phyloP scores from a whole-genome alignment of 2,113 vertebrate species.

The Eidolon helvum region DNA sequence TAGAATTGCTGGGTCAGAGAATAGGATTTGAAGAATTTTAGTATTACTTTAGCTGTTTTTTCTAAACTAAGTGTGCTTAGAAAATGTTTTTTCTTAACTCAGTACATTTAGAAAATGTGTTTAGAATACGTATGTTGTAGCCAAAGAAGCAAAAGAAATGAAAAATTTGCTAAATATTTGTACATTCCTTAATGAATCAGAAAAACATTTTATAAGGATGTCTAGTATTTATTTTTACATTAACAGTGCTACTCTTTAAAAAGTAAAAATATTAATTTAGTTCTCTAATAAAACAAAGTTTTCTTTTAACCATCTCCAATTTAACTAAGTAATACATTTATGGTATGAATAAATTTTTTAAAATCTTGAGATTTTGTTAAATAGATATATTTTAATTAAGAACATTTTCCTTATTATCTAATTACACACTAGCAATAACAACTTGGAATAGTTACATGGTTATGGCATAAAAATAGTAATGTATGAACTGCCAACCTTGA shows the following conservation, averaged over 20 bases:
- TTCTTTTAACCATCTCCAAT: background rate
- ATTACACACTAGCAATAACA: background rate
- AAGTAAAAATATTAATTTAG: background rate
- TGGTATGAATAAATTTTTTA: background rate
- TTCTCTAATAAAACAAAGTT: background rate
- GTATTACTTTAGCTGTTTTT: background rate
- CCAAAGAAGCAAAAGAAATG: background rate
- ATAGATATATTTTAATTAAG: background rate
- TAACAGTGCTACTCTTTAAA: background rate
- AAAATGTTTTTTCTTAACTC: too few species aligned
- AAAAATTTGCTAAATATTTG: background rate
- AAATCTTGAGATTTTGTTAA: background rate
- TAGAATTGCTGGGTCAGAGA: too few species aligned
- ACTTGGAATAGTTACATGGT: background rate
- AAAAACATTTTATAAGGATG: background rate
- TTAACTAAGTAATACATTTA: background rate
- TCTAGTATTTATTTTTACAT: background rate
- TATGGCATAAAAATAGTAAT: slow-evolving; percentile 37
- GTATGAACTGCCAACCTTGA: slow-evolving; percentile 76
- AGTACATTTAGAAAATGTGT: too few species aligned
- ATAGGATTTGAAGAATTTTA: background rate
- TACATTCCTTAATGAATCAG: background rate
- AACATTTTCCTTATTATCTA: background rate
- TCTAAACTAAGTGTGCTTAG: background rate
- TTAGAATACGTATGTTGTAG: background rate